Base-by-base conservation (phyloP, 2,797 vertebrate species). In the Gadopsis bispinosus region DNA sequence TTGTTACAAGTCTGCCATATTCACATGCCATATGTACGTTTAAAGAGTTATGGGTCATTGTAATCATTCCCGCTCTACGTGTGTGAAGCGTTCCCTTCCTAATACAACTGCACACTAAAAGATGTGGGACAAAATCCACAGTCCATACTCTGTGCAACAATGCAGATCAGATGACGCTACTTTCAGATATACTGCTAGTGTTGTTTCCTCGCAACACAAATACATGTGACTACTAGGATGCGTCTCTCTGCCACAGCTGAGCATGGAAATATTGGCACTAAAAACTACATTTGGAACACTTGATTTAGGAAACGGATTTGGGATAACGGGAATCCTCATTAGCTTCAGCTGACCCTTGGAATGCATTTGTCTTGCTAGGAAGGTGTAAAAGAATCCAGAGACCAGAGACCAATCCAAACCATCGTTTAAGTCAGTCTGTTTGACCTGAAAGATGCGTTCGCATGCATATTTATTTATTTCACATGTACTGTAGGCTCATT, bases 141-240 rank as follows among this genome's bases (percentile, higher is more conserved):
- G n/a, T 16, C 45, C 4, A 17, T 22, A n/a, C 17, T 48, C 20
- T 37, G n/a, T 60, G 16, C 22, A 48, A 45, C 45, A 41, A 50
- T 35, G 37, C 26, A 43, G 13, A 54, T 55, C 50, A 41, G 55
- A 35, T 45, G 22, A 33, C 53, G 56, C 20, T 35, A 26, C 31
- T 48, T 69, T 22, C 13, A 56, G 16, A 20, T 61, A 53, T 61
- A 20, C 20, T 45, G 58, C 29, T 35, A 47, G 13, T 22, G 33
- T 75, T 33, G 43, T 67, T 53, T 61, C 55, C 56, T 20, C 4
- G 22, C 55, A 51, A 67, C 33, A 41, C 33, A 53, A 33, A 22
- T 17, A 47, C 56, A 45, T 43, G 39, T 22, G 35, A 41, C 26
- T 14, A 1, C 53, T 26, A 17, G 31, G 22, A 47, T 10, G 22